These are phyloP conservation scores for Bhutanitis thaidina DNA, from an alignment of 2,888 invertebrate species.

Conservation along the genomic window DNA sequence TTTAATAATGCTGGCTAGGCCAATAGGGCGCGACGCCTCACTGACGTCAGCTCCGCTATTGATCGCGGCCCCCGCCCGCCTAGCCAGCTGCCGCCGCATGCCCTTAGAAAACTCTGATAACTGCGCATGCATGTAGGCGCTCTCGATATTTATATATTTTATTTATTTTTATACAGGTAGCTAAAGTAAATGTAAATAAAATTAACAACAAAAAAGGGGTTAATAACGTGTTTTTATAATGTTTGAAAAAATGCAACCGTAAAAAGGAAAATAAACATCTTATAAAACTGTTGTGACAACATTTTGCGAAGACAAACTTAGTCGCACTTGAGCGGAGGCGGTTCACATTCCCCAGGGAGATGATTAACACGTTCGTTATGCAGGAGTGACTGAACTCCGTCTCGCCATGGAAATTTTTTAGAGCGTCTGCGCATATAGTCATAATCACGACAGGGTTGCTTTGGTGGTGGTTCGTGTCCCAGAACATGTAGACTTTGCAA, in stretches of 20 bases:
- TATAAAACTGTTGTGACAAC: neutral
- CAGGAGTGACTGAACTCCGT: slow-evolving; percentile 89
- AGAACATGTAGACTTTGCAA: slow-evolving; percentile 38
- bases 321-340: slow-evolving; percentile 53
- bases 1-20: slow-evolving; percentile 71
- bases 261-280: neutral
- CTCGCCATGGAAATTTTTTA: slow-evolving; percentile 95
- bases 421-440: slow-evolving; percentile 88
- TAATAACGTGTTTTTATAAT: neutral
- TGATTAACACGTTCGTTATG: slow-evolving; percentile 88
- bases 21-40: slow-evolving; percentile 70
- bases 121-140: slow-evolving; percentile 39
- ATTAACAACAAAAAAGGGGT: neutral
- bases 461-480: slow-evolving; percentile 33
- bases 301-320: slow-evolving; percentile 23
- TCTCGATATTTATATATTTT: slow-evolving; percentile 26
- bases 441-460: slow-evolving; percentile 73
- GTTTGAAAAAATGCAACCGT: neutral
- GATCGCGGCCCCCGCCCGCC: slow-evolving; percentile 50
- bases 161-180: neutral
- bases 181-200: slow-evolving; percentile 13
- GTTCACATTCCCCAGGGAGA: slow-evolving; percentile 57
- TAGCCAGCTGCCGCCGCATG: slow-evolving; percentile 33
- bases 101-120: slow-evolving; percentile 35
- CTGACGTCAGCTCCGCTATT: slow-evolving; percentile 71